phyloP scores from a whole-genome alignment of 1,140 invertebrate species.

The Cyclargus thomasi region DNA sequence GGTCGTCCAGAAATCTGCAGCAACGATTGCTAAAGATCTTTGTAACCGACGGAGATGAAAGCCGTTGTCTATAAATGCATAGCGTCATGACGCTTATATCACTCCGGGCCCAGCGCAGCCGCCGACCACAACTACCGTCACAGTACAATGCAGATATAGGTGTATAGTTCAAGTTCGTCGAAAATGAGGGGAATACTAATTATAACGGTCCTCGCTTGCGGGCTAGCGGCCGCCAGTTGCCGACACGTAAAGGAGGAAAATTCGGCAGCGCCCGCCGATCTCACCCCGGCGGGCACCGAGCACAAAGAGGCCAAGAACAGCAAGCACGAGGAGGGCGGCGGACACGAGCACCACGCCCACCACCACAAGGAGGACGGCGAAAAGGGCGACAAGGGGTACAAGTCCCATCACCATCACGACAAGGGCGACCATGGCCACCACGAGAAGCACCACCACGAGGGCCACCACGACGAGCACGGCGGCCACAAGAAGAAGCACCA shows the following conservation, averaged over 20 bases:
- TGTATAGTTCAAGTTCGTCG: constrained; percentile 14
- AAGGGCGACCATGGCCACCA: constrained; percentile 83
- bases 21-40: constrained; percentile 65
- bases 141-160: constrained; percentile 34
- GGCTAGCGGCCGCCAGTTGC: constrained; percentile 37
- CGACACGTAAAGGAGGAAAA: constrained; percentile 41
- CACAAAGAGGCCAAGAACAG: constrained; percentile 70
- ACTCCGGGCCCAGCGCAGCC: constrained; percentile 41
- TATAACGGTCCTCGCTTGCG: constrained; percentile 39
- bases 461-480: constrained; percentile 82
- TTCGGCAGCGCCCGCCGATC: constrained; percentile 43
- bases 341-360: constrained; percentile 78
- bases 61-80: constrained; percentile 69
- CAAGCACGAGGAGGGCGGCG: constrained; percentile 78
- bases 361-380: constrained; percentile 79
- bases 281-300: constrained; percentile 69
- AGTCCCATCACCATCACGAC: constrained; percentile 80
- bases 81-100: constrained; percentile 50
- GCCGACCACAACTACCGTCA: constrained; percentile 37
- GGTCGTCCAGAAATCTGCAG: constrained; percentile 67
- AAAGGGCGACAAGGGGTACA: constrained; percentile 82
- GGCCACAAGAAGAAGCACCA: constrained; percentile 86
- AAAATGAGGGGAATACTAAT: constrained; percentile 59
- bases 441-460: constrained; percentile 81
- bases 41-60: constrained; percentile 65